These are phyloP conservation scores for Drosophila peninsularis DNA, from an alignment of 2,888 invertebrate genomes.

Conservation along the genomic window DNA sequence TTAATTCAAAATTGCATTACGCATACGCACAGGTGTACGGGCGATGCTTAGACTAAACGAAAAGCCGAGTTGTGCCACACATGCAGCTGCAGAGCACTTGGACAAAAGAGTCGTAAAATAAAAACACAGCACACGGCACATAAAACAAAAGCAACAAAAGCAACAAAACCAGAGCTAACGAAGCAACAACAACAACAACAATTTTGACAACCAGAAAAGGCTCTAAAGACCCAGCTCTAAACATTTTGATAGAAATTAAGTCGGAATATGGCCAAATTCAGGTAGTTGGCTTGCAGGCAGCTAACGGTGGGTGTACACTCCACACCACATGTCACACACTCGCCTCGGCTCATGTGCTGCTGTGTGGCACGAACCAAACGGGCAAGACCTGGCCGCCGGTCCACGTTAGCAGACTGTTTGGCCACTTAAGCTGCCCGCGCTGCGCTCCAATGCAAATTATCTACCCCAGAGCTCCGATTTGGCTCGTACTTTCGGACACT, in stretches of 20 bases:
- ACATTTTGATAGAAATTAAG: slow-evolving; percentile 63
- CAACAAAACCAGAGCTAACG: slow-evolving; percentile 19
- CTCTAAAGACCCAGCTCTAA: slow-evolving; percentile 33
- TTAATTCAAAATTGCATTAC: slow-evolving; percentile 76
- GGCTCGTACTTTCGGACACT: slow-evolving; percentile 64
- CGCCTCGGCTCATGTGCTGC: slow-evolving; percentile 3
- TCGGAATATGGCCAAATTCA: slow-evolving; percentile 51
- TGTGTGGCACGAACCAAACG: slow-evolving; percentile 15
- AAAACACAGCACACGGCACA: slow-evolving; percentile 54
- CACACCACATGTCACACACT: slow-evolving; percentile 52
- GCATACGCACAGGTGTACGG: slow-evolving; percentile 71
- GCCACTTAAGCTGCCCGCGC: slow-evolving; percentile 65
- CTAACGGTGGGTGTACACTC: slow-evolving; percentile 41
- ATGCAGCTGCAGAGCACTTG: slow-evolving; percentile 44
- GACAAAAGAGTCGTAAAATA: slow-evolving; percentile 73
- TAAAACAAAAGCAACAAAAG: slow-evolving; percentile 60
- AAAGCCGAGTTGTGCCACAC: slow-evolving; percentile 22
- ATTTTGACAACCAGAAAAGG: slow-evolving; percentile 19
- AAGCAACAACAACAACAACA: slow-evolving; percentile 26
- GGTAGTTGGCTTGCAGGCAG: slow-evolving; percentile 39
- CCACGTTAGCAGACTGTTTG: slow-evolving; percentile 32
- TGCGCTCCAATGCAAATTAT: slow-evolving; percentile 69
- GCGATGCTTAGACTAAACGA: slow-evolving; percentile 44
- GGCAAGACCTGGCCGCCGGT: not conserved
- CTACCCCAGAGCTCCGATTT: slow-evolving; percentile 69